Base-by-base conservation (phyloP, 2,113 vertebrate species). In the Dromas ardeola region DNA sequence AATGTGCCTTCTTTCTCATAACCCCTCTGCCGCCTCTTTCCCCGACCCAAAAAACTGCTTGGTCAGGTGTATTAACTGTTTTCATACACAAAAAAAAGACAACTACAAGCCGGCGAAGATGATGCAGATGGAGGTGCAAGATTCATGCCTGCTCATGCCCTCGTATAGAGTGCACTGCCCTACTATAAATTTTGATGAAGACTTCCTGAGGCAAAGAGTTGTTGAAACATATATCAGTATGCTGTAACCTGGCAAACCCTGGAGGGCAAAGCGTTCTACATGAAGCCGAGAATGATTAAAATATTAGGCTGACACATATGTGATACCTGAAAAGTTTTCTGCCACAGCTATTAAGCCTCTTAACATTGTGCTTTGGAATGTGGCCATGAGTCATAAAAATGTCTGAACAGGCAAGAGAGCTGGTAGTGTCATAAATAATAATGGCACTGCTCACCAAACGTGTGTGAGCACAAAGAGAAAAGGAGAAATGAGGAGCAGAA, bases 331-430 rank as follows among this genome's bases (percentile, higher is more conserved):
- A 95, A 96, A 93, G 83, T 96, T 97, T 94, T 95, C 91, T 96
- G 71, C 73, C 88, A 50, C 81, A 91, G 86, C 74, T 73, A 93
- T 92, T 92, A 96, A 94, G 83, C n/a, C 88, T 59, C 81, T 94
- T 89, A 79, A 92, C n/a, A 4, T 42, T 91, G 62, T 76, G 88
- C 88, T 91, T 88, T 96, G 97, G 88, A 96, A 97, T 96, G 92
- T 86, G 81, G 93, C 93, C 95, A 93, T 4, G 2, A 96, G 88
- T 92, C 88, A 92, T 95, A 95, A 94, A 96, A 96, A 84, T 77
- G 91, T 95, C 95, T 96, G 63, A 95, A 73, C 84, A 89, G 69
- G 88, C 71, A 83, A 49, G 92, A 87, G 56, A 69, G 59, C 87
- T 82, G 56, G 81, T 82, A 8, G 86, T 78, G 91, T 96, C 94